Evolutionary conservation across 2,113 vertebrate genomes (phyloP).

Genomic region (Donacobius atricapilla): DNA sequence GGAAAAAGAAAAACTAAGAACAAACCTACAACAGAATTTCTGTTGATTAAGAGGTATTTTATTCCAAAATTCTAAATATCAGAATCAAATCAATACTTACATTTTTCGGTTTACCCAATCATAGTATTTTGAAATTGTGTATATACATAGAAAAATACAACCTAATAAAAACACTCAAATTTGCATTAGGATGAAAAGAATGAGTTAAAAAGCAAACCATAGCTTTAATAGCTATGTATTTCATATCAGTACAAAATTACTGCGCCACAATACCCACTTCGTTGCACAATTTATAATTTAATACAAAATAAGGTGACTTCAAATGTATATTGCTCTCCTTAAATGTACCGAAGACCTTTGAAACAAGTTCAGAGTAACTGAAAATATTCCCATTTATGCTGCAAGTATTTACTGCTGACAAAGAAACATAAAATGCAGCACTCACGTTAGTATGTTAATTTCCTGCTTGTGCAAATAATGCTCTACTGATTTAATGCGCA

Average conservation of each 20-base stretch:
- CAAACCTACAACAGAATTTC: background rate
- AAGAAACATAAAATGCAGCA: background rate
- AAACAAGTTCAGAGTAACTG: background rate
- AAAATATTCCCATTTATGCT: slow-evolving; percentile 8
- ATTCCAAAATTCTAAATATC: slow-evolving; percentile 54
- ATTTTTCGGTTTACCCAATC: slow-evolving; percentile 10
- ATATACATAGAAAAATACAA: slow-evolving; percentile 36
- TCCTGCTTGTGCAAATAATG: slow-evolving; percentile 4
- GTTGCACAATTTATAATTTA: slow-evolving; percentile 23
- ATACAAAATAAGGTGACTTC: slow-evolving; percentile 39
- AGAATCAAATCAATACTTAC: slow-evolving; percentile 18
- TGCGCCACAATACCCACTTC: background rate
- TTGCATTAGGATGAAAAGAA: background rate
- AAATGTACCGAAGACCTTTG: background rate
- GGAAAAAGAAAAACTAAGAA: too few relatives aligned
- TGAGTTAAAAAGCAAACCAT: background rate
- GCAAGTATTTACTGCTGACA: background rate
- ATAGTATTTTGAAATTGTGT: slow-evolving; percentile 5
- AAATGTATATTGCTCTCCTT: slow-evolving; percentile 6
- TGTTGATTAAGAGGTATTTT: slow-evolving; percentile 50
- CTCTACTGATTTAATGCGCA: background rate
- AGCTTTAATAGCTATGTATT: slow-evolving; percentile 22
- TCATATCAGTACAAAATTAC: slow-evolving; percentile 16
- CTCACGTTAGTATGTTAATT: background rate
- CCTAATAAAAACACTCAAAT: background rate